Base-by-base conservation (phyloP, 1,140 invertebrate species). In the Lepidotrigona ventralis region DNA sequence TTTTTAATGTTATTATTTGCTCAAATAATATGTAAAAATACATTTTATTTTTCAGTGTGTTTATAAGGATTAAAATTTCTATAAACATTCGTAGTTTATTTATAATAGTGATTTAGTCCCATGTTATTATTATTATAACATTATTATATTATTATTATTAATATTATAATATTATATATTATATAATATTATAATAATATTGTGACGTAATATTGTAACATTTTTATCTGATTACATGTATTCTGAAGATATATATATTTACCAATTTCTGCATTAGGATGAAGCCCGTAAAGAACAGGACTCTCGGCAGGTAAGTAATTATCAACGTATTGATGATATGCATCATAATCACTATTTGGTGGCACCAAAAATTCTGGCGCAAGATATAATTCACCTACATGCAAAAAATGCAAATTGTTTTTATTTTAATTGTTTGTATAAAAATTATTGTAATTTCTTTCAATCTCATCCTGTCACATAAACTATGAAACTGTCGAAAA, bases 211-310 rank as follows among this genome's bases (percentile, higher is more conserved):
- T n/a, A 60, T 60, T 60, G 12, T 26, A 15, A 17, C 19, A 39
- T 12, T 19, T 23, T 21, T 21, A 39, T 68, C 11, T 19, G 29
- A 4, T 21, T 4, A 39, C 0, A 39, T 46, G 39, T 46, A 12
- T 39, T 21, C 21, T 33, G 23, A 56, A 29, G 29, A 64, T 29
- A 6, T 70, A 46, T 80, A 17, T 54, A 60, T 39, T 77, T 79
- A 94, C 98, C 98, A 85, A 99, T 99, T 94, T 99, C 98, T 12
- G 98, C 98, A 93, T 99, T 99, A 1, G 98, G 97, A 94, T 99
- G 98, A 8, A 99, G 94, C 23, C 98, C 98, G 91, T 99, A 99
- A 0, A 99, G 93, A 85, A 97, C 95, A 0, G 98, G 98, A 77
- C 97, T 98, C 93, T 99, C 98, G 1, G 96, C 94, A 0, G 98